Evolutionary conservation across 2,797 vertebrate genomes (phyloP), one percentile per base, ranked within the genome.

Genomic region (Chelmon rostratus): DNA sequence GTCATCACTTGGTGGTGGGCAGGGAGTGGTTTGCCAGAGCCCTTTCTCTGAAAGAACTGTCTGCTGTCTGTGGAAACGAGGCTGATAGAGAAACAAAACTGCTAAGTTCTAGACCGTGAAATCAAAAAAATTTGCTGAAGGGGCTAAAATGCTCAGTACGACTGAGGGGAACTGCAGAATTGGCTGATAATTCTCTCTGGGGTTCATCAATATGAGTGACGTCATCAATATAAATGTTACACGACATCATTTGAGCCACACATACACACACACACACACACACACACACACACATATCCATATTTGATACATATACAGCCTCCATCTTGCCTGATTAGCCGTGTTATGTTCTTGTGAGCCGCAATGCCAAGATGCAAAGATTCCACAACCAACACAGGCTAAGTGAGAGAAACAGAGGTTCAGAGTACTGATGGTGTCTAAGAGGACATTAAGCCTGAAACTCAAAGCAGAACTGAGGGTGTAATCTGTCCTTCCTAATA

Each of bases 381-480:
- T 68, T 52, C 16, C 18, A 25, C n/a, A 28, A 16, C 6, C 23
- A 42, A 28, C 15, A 21, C 21, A 21, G 46, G 46, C 28, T 18
- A 10, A 47, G 40, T 46, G 54, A 33, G n/a, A 37, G 18, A 15
- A 47, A 19, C 65, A 16, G 23, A 73, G 23, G 33, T 64, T 65
- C 38, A 54, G 31, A 47, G 15, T 23, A 11, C 23, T 54, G 12
- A 63, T 23, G 1, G 19, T 42, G 44, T 61, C n/a, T 18, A 50
- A 57, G 10, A 42, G 28, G 61, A 35, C 63, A 49, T 38, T 28
- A 10, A 56, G 23, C n/a, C 44, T 47, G 15, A 68, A 63, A 53
- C 10, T 52, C n/a, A 81, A 15, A 59, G 47, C 72, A 40, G 46
- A 76, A 42, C 28, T 57, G 31, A 62, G 19, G 46, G 28, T 47